Conservation (phyloP, 2,888 invertebrate genomes). For the Pardosa pseudoannulata region DNA sequence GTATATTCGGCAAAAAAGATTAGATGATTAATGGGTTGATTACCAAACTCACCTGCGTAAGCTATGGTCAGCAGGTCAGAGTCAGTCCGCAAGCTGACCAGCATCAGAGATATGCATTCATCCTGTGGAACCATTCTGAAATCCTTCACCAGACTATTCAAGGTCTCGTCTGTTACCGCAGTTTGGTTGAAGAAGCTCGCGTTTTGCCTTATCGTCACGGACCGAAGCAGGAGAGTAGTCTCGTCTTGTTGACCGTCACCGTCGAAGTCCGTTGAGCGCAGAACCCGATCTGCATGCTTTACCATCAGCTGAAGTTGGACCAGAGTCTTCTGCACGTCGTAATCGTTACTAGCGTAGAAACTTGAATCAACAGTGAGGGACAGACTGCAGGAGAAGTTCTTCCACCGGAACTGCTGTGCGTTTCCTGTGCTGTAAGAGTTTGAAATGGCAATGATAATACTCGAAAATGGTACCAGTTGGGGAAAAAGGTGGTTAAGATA, state of each 20-base stretch:
- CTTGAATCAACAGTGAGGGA: background rate
- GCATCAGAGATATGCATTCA: background rate
- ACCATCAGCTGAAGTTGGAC: background rate
- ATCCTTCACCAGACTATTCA: background rate
- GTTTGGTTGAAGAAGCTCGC: background rate
- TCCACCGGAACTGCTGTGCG: background rate
- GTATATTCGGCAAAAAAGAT: no score
- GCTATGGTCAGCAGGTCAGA: background rate
- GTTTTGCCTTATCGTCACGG: background rate
- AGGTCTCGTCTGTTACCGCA: background rate
- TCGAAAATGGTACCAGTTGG: no score
- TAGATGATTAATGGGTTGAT: no score
- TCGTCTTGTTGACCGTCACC: background rate
- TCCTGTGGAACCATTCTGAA: background rate
- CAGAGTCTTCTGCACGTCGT: background rate
- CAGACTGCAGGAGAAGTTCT: background rate
- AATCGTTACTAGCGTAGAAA: background rate
- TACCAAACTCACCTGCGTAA: constrained; percentile 7
- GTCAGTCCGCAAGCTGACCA: background rate
- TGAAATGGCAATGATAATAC: no score
- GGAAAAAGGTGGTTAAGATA: no score
- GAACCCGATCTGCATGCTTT: background rate
- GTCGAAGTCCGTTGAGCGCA: constrained; percentile 10
- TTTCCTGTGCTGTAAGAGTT: background rate
- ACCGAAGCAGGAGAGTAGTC: background rate